Evolutionary conservation across 1,140 invertebrate genomes (phyloP), one percentile per base, ranked within the genome.

Genomic region (Orius laevigatus): DNA sequence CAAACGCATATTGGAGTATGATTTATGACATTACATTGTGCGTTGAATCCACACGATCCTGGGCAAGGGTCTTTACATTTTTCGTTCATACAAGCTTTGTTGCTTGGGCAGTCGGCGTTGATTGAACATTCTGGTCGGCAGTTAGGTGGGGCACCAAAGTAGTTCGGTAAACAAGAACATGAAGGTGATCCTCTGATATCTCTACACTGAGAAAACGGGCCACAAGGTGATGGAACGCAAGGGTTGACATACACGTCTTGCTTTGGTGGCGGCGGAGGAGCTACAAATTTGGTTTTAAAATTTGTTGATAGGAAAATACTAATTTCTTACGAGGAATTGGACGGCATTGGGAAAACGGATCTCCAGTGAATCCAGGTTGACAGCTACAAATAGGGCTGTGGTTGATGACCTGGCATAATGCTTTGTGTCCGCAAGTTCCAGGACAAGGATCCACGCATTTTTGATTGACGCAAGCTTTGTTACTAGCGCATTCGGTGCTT

Each of bases 361-460:
- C 66, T 11, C 73, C 73, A 51, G 70, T 67, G 56, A 64, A 71
- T 16, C 70, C 67, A n/a, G 59, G 44, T 33, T 66, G 63, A 53
- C 72, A 75, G 39, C 58, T 62, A 48, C 73, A 75, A 31, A 63
- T 57, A 6, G 69, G 66, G 16, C 65, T 63, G 51, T 75, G 72
- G 56, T 71, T 72, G 11, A 69, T 59, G 19, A 70, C 67, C 55
- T 70, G 63, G 53, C 74, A 76, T 1, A 66, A 50, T 25, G 73
- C 66, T 55, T 74, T 74, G 8, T 63, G 60, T 39, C 69, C 71
- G 56, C 70, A 73, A 20, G 64, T 63, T 11, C 68, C 67, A 42
- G 66, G 62, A 55, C 70, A 72, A 31, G 70, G 69, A 55, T 70
- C 62, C 43, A 62, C 58, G 49, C 70, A 72, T 56, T 69, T 69